Evolutionary conservation across 1,140 invertebrate species (phyloP).

Genomic region (Rhagoletis pomonella): DNA sequence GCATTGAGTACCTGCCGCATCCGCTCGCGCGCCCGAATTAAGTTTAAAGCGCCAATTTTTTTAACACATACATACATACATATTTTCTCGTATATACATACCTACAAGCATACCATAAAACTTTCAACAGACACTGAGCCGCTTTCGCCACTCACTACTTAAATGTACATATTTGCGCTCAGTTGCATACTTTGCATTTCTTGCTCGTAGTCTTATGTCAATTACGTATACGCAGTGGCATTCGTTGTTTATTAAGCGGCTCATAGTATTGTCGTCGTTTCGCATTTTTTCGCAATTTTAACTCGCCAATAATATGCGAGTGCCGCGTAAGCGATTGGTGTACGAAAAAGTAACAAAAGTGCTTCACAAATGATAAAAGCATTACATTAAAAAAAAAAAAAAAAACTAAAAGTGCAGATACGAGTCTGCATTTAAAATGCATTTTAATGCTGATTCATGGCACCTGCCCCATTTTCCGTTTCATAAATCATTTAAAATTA

Average conservation of each 20-base stretch:
- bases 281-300: neutral
- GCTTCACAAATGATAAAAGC: neutral
- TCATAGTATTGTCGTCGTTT: neutral
- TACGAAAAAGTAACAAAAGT: neutral
- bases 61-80: too few relatives aligned
- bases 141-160: neutral
- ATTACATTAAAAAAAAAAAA: neutral
- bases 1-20: neutral
- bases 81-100: too few relatives aligned
- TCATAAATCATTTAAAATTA: constrained; percentile 23
- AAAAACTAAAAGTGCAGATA: neutral
- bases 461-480: neutral
- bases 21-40: neutral
- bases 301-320: neutral
- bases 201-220: neutral
- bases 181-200: neutral
- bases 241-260: neutral
- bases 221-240: constrained; percentile 29
- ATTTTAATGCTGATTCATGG: constrained; percentile 30
- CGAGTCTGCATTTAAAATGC: neutral
- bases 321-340: neutral
- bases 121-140: neutral
- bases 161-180: neutral
- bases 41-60: neutral
- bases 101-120: too few relatives aligned